A percentile compares a stretch with the other conserved stretches of the same genome.
These are phyloP conservation scores for Dipodomys spectabilis DNA, from an alignment of 2,113 vertebrate genomes.

Conservation along the genomic window DNA sequence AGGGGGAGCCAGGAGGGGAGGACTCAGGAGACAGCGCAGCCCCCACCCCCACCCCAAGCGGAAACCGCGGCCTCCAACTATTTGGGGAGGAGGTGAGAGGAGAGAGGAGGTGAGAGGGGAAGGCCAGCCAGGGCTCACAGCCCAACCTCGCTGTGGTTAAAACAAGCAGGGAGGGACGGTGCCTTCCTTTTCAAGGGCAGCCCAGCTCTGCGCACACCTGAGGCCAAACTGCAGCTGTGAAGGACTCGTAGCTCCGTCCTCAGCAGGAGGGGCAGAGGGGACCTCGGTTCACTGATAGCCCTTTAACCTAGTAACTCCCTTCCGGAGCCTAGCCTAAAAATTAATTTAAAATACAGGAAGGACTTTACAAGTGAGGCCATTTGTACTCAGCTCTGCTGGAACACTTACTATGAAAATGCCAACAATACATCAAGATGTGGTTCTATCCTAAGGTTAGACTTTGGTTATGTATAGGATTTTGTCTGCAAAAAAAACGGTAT, in stretches of 20 bases:
- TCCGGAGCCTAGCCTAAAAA: neutral
- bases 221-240: neutral
- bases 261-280: neutral
- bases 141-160: neutral
- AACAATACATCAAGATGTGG: accelerated
- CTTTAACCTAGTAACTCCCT: neutral
- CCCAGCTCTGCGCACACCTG: neutral
- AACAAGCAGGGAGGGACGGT: too few relatives aligned
- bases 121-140: neutral
- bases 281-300: neutral
- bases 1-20: neutral
- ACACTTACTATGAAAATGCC: neutral
- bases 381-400: neutral
- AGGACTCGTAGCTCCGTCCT: neutral
- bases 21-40: neutral
- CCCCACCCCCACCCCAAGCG: constrained; percentile 4
- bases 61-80: constrained; percentile 39
- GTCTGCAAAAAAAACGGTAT: too few relatives aligned
- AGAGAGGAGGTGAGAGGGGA: too few relatives aligned
- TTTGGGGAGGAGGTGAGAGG: neutral
- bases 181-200: neutral
- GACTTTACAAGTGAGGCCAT: neutral
- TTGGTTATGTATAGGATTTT: neutral
- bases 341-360: neutral
- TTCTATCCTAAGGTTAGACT: neutral